Percentiles rank a stretch among this genome's conserved stretches.
Evolutionary conservation across 2,888 invertebrate species (phyloP).

Genomic region (Carpatolechia fugitivella): DNA sequence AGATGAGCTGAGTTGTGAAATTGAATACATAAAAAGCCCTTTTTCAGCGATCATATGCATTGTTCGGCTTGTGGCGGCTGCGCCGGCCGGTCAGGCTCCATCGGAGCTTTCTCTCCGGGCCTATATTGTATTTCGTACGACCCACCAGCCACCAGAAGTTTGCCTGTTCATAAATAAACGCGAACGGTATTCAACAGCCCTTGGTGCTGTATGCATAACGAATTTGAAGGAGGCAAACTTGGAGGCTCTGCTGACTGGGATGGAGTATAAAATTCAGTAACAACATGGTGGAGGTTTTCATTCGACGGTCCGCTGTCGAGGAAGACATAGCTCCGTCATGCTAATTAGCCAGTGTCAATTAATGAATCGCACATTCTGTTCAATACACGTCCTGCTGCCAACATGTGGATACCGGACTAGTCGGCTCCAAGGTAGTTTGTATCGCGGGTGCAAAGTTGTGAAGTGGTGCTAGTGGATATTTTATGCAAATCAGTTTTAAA

Average conservation of each 20-base stretch:
- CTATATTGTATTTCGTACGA: conserved; percentile 72
- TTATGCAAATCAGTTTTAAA: conserved; percentile 48
- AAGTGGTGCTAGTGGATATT: conserved; percentile 30
- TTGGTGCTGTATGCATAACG: conserved; percentile 81
- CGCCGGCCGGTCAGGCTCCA: conserved; percentile 22
- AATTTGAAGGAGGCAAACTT: conserved; percentile 81
- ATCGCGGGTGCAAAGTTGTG: conserved; percentile 16
- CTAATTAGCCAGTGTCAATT: conserved; percentile 54
- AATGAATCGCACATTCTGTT: conserved; percentile 28
- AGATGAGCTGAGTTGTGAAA: conserved; percentile 87
- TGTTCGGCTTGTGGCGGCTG: conserved; percentile 50
- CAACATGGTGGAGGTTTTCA: conserved; percentile 79
- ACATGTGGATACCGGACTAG: not conserved
- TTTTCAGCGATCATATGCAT: conserved; percentile 80
- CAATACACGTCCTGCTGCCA: not conserved
- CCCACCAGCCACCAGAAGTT: conserved; percentile 78
- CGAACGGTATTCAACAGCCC: conserved; percentile 81
- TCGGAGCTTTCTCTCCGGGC: conserved; percentile 48
- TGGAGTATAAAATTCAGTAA: conserved; percentile 80
- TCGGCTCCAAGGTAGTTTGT: not conserved
- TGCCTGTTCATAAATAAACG: conserved; percentile 81
- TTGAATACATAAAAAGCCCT: conserved; percentile 85
- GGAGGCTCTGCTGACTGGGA: conserved; percentile 79
- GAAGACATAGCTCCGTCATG: conserved; percentile 75
- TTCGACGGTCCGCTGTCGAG: conserved; percentile 75